Base-by-base conservation (phyloP, 2,797 vertebrate genomes). In the Phrynocephalus forsythii region DNA sequence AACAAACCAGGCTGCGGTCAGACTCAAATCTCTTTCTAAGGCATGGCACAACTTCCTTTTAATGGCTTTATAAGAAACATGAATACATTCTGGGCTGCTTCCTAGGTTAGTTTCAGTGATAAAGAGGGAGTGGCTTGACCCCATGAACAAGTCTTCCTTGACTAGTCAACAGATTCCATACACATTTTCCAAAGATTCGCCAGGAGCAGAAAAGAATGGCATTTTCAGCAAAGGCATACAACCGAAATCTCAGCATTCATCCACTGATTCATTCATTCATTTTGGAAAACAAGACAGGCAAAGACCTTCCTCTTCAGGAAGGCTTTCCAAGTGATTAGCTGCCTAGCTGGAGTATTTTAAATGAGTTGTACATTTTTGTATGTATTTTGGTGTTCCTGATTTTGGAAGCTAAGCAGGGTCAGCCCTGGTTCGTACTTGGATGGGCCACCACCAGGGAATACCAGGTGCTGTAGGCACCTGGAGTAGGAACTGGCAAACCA, bases 1-100 rank as follows among this genome's bases (percentile, higher is more conserved):
- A 95, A 87, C 85, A 95, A 91, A 84, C 86, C 68, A 83, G 92
- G 16, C 92, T 91, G 93, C 73, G 38, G 88, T 83, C 92, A 94
- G 91, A 92, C 67, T 86, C 86, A 92, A 85, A 95, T 92, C 38
- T 15, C 50, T 9, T 90, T 80, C 16, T 94, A 95, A 93, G 91
- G 87, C 81, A 84, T 92, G 90, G 90, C 16, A 66, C 76, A 26
- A 72, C 85, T 78, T 80, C 44, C 60, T 85, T 81, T 83, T n/a
- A 77, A 80, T 78, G 63, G 82, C 83, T 77, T 26, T 72, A 44
- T 18, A 81, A 44, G 63, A 67, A 86, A 78, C 56, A 20, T 24
- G 69, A 69, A 87, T 90, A 83, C 92, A 90, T 89, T 92, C 52
- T 87, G 88, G 91, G 87, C 26, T 89, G 83, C 90, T 91, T 88